These are phyloP conservation scores for Adoxophyes honmai DNA, from an alignment of 1,140 invertebrate species.

Conservation along the genomic window DNA sequence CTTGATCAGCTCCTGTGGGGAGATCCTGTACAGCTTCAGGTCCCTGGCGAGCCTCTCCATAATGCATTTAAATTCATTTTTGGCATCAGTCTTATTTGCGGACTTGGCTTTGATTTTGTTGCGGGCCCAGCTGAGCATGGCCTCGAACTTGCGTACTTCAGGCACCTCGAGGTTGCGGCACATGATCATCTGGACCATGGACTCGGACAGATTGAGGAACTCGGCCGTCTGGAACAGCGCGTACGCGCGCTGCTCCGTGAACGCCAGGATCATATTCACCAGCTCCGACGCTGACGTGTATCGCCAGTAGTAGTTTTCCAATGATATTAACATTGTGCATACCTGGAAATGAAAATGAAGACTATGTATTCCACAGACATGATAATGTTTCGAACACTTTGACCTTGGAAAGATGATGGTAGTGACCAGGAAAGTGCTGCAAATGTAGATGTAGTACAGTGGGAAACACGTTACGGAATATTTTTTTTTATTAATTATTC, in stretches of 20 bases:
- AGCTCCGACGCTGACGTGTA: slow-evolving; percentile 95
- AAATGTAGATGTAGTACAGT: no score
- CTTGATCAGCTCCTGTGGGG: slow-evolving; percentile 94
- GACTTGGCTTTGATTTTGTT: slow-evolving; percentile 88
- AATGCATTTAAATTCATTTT: slow-evolving; percentile 93
- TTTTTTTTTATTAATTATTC: no score
- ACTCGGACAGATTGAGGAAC: slow-evolving; percentile 92
- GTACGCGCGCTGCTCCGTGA: slow-evolving; percentile 90
- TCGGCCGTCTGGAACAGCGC: slow-evolving; percentile 90
- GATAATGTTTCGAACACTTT: no score
- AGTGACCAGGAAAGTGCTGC: no score
- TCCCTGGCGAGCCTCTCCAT: slow-evolving; percentile 94
- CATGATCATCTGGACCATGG: slow-evolving; percentile 97
- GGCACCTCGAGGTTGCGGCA: slow-evolving; percentile 89
- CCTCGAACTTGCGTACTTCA: slow-evolving; percentile 95
- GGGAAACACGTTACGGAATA: no score
- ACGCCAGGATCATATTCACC: slow-evolving; percentile 95
- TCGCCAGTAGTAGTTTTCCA: slow-evolving; percentile 97
- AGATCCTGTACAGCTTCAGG: slow-evolving; percentile 93
- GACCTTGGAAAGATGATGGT: no score
- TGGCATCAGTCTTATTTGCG: slow-evolving; percentile 87
- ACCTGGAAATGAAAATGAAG: slow-evolving; percentile 84
- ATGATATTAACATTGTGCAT: slow-evolving; percentile 92
- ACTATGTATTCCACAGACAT: no score
- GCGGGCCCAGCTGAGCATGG: slow-evolving; percentile 93